Conservation (phyloP, 2,888 invertebrate genomes). For the Meghimatium bilineatum region DNA sequence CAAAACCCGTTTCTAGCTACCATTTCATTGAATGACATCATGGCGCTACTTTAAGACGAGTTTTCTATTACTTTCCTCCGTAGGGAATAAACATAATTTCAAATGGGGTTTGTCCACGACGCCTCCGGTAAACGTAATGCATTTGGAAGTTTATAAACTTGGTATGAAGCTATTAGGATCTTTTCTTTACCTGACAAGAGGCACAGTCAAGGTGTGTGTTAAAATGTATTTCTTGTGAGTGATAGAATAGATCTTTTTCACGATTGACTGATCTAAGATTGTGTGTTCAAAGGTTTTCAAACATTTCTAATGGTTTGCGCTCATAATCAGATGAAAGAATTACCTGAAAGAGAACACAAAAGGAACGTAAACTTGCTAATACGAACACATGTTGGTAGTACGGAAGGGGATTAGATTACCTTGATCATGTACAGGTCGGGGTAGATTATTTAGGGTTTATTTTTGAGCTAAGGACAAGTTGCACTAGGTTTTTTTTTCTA, state of each 20-base stretch:
- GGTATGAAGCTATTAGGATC: slow-evolving; percentile 1
- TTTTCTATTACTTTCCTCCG: not conserved
- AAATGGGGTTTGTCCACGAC: slow-evolving; percentile 5
- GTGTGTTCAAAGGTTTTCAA: slow-evolving; percentile 15
- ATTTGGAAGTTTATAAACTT: slow-evolving; percentile 30
- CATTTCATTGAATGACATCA: not conserved
- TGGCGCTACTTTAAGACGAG: not conserved
- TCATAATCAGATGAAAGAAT: slow-evolving; percentile 36
- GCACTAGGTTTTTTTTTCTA: not conserved
- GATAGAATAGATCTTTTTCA: slow-evolving; percentile 17
- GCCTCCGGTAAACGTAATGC: slow-evolving; percentile 25
- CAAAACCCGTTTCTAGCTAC: not conserved
- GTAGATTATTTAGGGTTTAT: not conserved
- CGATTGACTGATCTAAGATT: slow-evolving; percentile 37
- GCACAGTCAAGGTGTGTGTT: not conserved
- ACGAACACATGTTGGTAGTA: not conserved
- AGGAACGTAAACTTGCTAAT: too few species aligned
- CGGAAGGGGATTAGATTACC: not conserved
- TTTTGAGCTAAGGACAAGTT: not conserved
- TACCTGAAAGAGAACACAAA: not conserved
- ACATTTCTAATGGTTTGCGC: slow-evolving; percentile 13
- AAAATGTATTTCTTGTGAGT: not conserved
- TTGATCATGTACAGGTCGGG: not conserved
- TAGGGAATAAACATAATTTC: not conserved
- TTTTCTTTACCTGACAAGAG: not conserved